A percentile compares a stretch with the other conserved stretches of the same genome.
Conservation (phyloP, 2,113 vertebrate species). For the Podiceps cristatus region DNA sequence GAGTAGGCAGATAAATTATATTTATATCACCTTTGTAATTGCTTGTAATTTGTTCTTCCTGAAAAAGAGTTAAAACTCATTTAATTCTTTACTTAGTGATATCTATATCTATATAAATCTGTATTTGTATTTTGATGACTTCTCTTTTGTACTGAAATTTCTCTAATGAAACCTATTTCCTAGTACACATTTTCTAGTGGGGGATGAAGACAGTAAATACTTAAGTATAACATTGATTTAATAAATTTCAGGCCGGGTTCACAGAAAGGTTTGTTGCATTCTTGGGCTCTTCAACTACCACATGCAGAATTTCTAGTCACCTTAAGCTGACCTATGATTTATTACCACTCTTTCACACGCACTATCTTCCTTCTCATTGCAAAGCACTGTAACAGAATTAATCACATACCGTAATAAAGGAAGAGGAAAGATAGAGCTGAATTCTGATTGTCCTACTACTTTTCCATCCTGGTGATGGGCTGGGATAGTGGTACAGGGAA, state of each 20-base stretch:
- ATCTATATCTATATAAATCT: background rate
- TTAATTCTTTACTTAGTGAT: background rate
- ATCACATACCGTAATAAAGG: background rate
- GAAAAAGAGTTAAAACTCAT: background rate
- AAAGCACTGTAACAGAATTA: background rate
- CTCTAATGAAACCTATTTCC: background rate
- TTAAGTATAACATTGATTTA: background rate
- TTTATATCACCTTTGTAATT: background rate
- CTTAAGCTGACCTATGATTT: background rate
- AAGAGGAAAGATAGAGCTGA: background rate
- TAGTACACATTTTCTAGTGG: background rate
- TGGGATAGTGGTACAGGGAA: background rate
- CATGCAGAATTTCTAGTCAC: background rate
- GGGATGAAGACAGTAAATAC: background rate
- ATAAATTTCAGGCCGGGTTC: background rate
- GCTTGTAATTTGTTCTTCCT: background rate
- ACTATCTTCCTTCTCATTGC: background rate
- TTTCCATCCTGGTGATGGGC: background rate
- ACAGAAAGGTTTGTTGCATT: background rate
- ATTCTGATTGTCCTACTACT: background rate
- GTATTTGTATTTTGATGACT: background rate
- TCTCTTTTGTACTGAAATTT: background rate
- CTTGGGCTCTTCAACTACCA: background rate
- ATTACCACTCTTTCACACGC: background rate
- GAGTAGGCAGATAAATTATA: background rate